Percentiles rank a stretch among this genome's conserved stretches.
Conservation (phyloP, 2,113 vertebrate genomes). For the Halichoerus grypus region DNA sequence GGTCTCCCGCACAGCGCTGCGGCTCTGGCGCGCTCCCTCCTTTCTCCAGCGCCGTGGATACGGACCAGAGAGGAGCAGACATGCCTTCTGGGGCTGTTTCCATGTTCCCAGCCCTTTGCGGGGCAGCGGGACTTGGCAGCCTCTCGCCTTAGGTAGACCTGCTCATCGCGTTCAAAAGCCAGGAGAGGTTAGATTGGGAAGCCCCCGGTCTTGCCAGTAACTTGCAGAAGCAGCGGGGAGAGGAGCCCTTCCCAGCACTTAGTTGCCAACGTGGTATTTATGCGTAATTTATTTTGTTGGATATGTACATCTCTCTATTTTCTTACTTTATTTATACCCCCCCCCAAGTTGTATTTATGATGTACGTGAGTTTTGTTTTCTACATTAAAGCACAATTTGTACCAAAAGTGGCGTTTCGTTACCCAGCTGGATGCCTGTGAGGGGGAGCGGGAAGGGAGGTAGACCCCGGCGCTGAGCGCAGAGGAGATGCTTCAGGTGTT, state of each 20-base stretch:
- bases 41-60: neutral
- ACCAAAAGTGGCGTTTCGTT: neutral
- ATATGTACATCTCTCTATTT: constrained; percentile 86
- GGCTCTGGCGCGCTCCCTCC: neutral
- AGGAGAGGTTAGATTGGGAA: rapidly evolving
- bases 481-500: too few species aligned
- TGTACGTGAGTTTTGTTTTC: constrained; percentile 73
- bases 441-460: neutral
- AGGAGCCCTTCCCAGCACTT: constrained; percentile 86
- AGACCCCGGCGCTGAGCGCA: rapidly evolving
- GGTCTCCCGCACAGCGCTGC: rapidly evolving
- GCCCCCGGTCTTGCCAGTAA: neutral
- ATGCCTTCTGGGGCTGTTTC: rapidly evolving
- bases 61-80: neutral
- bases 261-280: constrained; percentile 88
- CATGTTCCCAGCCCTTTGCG: neutral
- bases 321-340: constrained; percentile 90
- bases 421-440: rapidly evolving
- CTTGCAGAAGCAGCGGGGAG: constrained; percentile 16
- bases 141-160: rapidly evolving
- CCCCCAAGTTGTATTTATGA: constrained; percentile 88
- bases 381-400: constrained; percentile 80
- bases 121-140: rapidly evolving
- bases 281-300: constrained; percentile 90
- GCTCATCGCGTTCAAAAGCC: neutral